phyloP scores from a whole-genome alignment of 2,797 vertebrate species.

The Ibycter americanus region DNA sequence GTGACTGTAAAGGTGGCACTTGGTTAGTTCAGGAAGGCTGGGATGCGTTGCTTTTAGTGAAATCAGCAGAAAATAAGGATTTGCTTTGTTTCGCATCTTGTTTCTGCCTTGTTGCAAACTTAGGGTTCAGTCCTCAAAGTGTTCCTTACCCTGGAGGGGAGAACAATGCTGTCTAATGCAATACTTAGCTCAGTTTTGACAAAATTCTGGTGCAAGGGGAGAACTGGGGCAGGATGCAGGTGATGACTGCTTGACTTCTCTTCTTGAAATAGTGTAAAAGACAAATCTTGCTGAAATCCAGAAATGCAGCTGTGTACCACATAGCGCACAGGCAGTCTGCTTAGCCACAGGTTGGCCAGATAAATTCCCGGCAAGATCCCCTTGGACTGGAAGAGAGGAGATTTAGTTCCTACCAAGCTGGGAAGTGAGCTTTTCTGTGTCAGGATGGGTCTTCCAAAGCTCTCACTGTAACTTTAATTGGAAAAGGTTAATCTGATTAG shows the following conservation, averaged over 20 bases:
- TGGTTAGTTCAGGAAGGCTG: background rate
- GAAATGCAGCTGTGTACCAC: background rate
- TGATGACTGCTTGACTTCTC: background rate
- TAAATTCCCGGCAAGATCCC: background rate
- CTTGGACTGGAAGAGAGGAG: background rate
- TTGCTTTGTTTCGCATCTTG: background rate
- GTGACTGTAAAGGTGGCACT: background rate
- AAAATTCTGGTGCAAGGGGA: background rate
- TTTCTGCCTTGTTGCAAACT: background rate
- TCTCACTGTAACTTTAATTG: background rate
- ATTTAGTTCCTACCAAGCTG: background rate
- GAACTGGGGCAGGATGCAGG: background rate
- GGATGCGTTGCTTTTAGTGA: background rate
- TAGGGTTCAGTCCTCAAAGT: background rate
- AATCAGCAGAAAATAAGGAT: background rate
- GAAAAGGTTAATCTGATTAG: conserved; percentile 27
- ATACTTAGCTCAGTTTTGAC: background rate
- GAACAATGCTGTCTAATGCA: background rate
- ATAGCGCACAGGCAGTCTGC: background rate
- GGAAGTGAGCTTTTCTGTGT: background rate
- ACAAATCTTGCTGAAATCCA: background rate
- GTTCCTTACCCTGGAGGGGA: background rate
- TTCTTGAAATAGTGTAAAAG: background rate
- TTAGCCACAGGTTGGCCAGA: background rate
- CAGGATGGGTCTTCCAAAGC: background rate